These are phyloP conservation scores for Bryconaethiops microstoma DNA, from an alignment of 2,797 vertebrate species.

Conservation along the genomic window DNA sequence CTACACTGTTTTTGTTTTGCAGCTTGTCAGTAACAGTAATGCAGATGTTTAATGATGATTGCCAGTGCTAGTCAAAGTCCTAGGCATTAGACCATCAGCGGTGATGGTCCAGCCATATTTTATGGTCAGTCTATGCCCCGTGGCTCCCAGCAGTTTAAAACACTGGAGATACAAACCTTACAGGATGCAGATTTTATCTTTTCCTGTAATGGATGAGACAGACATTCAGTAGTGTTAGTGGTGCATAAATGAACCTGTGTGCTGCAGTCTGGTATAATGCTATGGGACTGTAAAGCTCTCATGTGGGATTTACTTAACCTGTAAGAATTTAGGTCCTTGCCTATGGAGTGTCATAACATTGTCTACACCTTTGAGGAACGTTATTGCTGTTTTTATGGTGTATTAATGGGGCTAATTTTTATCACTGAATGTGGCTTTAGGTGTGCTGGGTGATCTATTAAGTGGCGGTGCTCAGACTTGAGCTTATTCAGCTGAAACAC, in stretches of 20 bases:
- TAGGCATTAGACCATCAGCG: background rate
- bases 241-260: slow-evolving; percentile 25
- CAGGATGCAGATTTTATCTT: background rate
- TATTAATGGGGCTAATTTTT: slow-evolving; percentile 17
- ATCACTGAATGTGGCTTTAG: slow-evolving; percentile 35
- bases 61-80: slow-evolving; percentile 3
- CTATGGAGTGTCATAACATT: slow-evolving; percentile 28
- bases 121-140: background rate
- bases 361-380: slow-evolving; percentile 25
- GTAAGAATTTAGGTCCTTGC: slow-evolving; percentile 16
- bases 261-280: slow-evolving; percentile 1
- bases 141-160: background rate
- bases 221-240: slow-evolving; percentile 12
- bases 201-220: background rate
- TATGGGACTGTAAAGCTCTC: background rate
- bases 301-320: slow-evolving; percentile 3
- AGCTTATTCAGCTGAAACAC: background rate
- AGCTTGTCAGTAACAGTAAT: background rate
- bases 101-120: background rate
- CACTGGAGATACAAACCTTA: background rate
- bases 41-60: background rate
- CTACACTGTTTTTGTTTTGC: background rate
- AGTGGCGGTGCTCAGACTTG: background rate
- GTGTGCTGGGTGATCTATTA: slow-evolving; percentile 6
- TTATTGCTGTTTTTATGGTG: slow-evolving; percentile 15